A percentile compares a stretch with the other conserved stretches of the same genome.
Conservation (phyloP, 2,888 invertebrate genomes). For the Rotaria macrura region DNA sequence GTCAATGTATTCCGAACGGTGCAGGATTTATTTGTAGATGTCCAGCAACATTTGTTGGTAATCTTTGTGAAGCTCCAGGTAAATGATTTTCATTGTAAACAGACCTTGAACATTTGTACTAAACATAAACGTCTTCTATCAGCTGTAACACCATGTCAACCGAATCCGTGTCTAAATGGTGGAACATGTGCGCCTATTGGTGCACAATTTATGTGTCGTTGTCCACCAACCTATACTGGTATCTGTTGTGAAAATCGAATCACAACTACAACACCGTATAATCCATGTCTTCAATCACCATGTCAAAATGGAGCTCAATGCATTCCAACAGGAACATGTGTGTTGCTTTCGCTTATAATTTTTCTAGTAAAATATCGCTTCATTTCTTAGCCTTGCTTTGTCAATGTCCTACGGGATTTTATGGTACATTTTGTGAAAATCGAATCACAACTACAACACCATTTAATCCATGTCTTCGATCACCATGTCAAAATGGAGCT, state of each 20-base stretch:
- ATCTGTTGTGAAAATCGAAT: background rate
- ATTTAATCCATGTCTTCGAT: background rate
- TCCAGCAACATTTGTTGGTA: background rate
- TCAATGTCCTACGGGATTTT: background rate
- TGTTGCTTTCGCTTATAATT: background rate
- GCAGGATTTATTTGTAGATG: background rate
- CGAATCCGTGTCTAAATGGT: background rate
- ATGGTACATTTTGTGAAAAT: background rate
- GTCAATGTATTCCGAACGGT: background rate
- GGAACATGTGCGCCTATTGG: background rate
- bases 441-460: background rate
- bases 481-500: background rate
- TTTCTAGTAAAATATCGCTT: background rate
- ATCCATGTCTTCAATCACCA: background rate
- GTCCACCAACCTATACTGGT: background rate
- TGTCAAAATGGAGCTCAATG: too few species aligned
- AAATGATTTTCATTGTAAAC: too few species aligned
- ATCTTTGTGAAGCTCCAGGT: slow-evolving; percentile 19
- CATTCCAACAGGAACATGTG: background rate
- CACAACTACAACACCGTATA: background rate
- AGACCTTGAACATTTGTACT: background rate
- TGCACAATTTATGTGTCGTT: background rate
- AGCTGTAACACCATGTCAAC: background rate
- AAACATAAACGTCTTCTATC: background rate
- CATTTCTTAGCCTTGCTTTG: background rate